Percentiles rank a stretch among this genome's conserved stretches.
phyloP scores from a whole-genome alignment of 2,797 vertebrate genomes.

The Adrianichthys oophorus region DNA sequence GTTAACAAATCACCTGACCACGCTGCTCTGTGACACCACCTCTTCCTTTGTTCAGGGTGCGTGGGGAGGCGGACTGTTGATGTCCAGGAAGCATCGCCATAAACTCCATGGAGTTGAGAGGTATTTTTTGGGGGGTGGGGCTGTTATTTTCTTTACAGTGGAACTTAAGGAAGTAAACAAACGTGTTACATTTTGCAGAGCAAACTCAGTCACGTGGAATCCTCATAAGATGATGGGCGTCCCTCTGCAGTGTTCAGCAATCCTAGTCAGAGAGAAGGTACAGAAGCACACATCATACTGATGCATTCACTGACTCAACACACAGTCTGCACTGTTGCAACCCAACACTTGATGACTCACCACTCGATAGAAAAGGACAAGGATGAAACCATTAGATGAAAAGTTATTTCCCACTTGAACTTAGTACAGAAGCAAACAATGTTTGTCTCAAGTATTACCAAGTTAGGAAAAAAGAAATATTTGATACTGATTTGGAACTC shows the following conservation, averaged over 20 bases:
- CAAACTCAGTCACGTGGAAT: constrained; percentile 75
- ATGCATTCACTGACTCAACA: neutral
- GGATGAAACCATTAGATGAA: too few species aligned
- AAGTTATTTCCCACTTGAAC: too few species aligned
- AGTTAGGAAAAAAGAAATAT: too few species aligned
- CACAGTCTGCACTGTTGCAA: neutral
- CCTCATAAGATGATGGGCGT: constrained; percentile 99
- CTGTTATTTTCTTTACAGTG: neutral
- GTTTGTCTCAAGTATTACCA: too few species aligned
- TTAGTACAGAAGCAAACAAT: too few species aligned
- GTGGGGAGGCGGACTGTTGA: constrained; percentile 96
- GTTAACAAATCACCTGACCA: neutral
- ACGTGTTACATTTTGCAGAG: constrained; percentile 45
- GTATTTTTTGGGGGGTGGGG: constrained; percentile 54
- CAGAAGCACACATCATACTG: neutral
- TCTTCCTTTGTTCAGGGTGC: constrained; percentile 82
- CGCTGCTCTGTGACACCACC: constrained; percentile 2
- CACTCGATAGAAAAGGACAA: too few species aligned
- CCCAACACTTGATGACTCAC: too few species aligned
- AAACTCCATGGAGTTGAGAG: constrained; percentile 94
- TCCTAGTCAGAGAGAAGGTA: constrained; percentile 97
- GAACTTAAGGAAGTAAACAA: neutral
- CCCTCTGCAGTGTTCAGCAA: constrained; percentile 94
- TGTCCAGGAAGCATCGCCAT: constrained; percentile 96
- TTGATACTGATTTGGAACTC: too few species aligned